Conservation (phyloP, 92 coral and sea anemone species). For the Parazoanthus atlanticus region DNA sequence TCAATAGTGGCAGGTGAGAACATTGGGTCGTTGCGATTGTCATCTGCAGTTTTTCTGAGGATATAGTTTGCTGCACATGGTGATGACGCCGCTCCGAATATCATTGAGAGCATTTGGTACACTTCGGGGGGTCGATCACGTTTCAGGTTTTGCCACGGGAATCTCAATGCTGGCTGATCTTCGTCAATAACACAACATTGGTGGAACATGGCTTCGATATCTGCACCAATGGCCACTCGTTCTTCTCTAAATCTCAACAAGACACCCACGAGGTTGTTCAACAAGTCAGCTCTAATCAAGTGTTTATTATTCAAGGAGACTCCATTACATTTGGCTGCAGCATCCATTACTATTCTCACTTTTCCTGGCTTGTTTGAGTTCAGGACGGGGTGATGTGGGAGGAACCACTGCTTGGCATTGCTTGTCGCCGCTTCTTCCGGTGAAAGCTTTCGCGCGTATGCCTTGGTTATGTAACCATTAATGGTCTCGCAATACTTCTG, state of each 20-base stretch:
- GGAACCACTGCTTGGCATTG: constrained; percentile 43
- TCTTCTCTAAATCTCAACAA: constrained; percentile 62
- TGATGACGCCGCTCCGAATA: no score
- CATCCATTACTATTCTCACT: constrained; percentile 54
- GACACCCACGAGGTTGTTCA: constrained; percentile 53
- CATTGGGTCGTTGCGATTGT: no score
- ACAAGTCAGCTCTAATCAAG: constrained; percentile 38
- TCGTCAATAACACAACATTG: no score
- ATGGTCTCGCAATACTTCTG: constrained; percentile 58
- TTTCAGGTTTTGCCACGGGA: no score
- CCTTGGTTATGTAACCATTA: constrained; percentile 44
- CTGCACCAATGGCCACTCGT: constrained; percentile 56
- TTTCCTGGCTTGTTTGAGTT: constrained; percentile 55
- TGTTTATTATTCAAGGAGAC: constrained; percentile 12
- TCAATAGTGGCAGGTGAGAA: no score
- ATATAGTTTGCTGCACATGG: no score
- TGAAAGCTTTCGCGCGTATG: constrained; percentile 52
- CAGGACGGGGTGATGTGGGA: constrained; percentile 46
- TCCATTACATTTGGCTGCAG: constrained; percentile 48
- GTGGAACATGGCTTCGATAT: constrained; percentile 72
- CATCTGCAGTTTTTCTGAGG: no score
- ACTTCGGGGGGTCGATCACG: no score
- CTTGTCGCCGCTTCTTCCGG: constrained; percentile 37
- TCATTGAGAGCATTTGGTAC: no score
- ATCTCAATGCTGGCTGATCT: no score